Evolutionary conservation across 2,797 vertebrate species (phyloP), one percentile per base, ranked within the genome.

Genomic region (Mus caroli): DNA sequence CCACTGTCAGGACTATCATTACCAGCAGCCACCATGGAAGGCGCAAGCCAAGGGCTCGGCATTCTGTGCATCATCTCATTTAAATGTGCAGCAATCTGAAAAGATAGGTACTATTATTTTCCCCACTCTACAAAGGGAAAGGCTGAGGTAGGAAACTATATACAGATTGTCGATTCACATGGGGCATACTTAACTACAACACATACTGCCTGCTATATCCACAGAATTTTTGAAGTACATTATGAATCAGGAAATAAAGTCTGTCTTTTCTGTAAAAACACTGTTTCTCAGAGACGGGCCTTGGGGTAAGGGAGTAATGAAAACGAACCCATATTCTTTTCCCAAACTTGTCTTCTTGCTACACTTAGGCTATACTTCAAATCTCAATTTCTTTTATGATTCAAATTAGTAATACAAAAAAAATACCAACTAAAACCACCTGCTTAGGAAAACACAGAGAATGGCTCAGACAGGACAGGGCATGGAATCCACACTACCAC

Each of bases 341-440:
- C 76, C 56, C 88, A 91, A 95, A 90, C 58, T 84, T 62, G 76
- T 73, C 58, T 83, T 88, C 60, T 67, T 94, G 34, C 46, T 58
- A 78, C 34, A 34, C 14, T 37, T 90, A 13, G 24, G 62, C 8
- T 71, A 40, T 58, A 78, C 37, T 71, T 88, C 85, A 89, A 37
- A 34, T 40, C 24, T 54, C 91, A 92, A 85, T 88, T 64, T 94
- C 71, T 50, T 91, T 80, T 86, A 88, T 77, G 69, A 91, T 75
- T 37, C 52, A 96, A 93, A 91, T 84, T 17, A 56, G 60, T 91
- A 93, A 97, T 79, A 69, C 14, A 93, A 93, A 77, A 77, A 84
- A 95, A 90, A 91, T 37, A 64, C 0, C 37, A 76, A 88, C 13
- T 88, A 64, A 90, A 92, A 96, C 54, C 71, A 91, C 56, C 52